Percentiles rank a stretch among this genome's conserved stretches.
phyloP scores from a whole-genome alignment of 2,113 vertebrate genomes.

The Eurystomus gularis region DNA sequence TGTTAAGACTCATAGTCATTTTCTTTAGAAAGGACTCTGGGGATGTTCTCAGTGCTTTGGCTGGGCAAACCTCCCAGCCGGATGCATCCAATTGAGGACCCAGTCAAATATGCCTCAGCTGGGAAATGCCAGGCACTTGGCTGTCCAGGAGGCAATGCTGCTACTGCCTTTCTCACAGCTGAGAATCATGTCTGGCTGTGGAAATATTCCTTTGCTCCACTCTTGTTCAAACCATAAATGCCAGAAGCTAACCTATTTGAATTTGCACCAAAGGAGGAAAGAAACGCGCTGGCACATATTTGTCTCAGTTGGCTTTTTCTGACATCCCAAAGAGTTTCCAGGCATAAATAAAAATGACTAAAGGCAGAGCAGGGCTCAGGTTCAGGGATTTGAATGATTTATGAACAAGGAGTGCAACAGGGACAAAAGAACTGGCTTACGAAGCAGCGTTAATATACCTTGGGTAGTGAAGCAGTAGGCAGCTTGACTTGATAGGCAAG shows the following conservation, averaged over 20 bases:
- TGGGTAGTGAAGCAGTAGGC: background rate
- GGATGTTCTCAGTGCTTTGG: background rate
- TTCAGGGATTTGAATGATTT: background rate
- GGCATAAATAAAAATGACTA: background rate
- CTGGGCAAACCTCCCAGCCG: background rate
- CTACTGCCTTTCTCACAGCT: background rate
- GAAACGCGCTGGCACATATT: background rate
- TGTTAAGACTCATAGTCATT: background rate
- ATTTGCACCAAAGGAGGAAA: background rate
- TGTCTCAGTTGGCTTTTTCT: background rate
- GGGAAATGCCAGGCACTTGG: background rate
- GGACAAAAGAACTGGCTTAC: background rate
- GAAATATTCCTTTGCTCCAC: background rate
- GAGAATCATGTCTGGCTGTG: background rate
- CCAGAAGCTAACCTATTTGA: background rate
- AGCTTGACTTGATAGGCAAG: constrained; percentile 8
- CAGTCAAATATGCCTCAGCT: background rate
- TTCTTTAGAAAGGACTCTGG: background rate
- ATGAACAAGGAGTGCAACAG: background rate
- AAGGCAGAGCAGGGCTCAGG: background rate
- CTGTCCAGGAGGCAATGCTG: background rate
- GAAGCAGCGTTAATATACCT: background rate
- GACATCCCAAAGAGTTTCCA: background rate
- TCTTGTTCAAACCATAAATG: background rate
- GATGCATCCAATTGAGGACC: background rate